A percentile compares a stretch with the other conserved stretches of the same genome.
Conservation (phyloP, 2,113 vertebrate species). For the Chamaea fasciata region DNA sequence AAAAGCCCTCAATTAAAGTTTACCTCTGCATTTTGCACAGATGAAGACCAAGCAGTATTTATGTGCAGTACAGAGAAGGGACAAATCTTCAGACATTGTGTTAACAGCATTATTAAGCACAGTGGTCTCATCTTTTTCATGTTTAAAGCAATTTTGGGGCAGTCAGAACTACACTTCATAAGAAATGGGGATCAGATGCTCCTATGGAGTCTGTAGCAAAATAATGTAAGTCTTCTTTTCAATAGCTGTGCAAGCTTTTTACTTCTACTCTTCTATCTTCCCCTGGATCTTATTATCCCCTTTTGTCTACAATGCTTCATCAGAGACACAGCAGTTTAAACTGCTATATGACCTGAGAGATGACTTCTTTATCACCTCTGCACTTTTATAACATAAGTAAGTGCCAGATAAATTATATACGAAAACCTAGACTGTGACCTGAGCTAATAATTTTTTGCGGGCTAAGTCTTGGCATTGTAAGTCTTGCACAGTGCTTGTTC, state of each 20-base stretch:
- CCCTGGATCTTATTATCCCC: constrained; percentile 52
- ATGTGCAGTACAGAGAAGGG: constrained; percentile 1
- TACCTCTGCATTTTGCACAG: constrained; percentile 32
- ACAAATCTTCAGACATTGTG: constrained; percentile 24
- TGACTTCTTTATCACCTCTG: constrained; percentile 55
- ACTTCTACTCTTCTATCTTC: constrained; percentile 57
- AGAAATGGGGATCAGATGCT: constrained; percentile 34
- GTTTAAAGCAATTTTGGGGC: constrained; percentile 53
- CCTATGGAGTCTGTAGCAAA: constrained; percentile 45
- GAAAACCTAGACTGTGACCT: constrained; percentile 31
- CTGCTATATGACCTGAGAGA: constrained; percentile 22
- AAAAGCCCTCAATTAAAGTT: constrained; percentile 65
- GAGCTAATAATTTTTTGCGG: constrained; percentile 5
- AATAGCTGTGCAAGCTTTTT: constrained; percentile 61
- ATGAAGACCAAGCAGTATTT: constrained; percentile 45
- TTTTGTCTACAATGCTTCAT: constrained; percentile 56
- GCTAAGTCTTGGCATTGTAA: background rate
- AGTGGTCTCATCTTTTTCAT: constrained; percentile 58
- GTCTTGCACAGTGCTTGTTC: constrained; percentile 20
- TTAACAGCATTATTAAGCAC: constrained; percentile 45
- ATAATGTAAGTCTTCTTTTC: constrained; percentile 50
- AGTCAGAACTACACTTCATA: constrained; percentile 48
- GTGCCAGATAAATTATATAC: constrained; percentile 51
- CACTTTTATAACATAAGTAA: constrained; percentile 54
- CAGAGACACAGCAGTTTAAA: constrained; percentile 38